Percentiles rank a stretch among this genome's conserved stretches.
These are phyloP conservation scores for Mallotus villosus DNA, from an alignment of 2,797 vertebrate species.

Conservation along the genomic window DNA sequence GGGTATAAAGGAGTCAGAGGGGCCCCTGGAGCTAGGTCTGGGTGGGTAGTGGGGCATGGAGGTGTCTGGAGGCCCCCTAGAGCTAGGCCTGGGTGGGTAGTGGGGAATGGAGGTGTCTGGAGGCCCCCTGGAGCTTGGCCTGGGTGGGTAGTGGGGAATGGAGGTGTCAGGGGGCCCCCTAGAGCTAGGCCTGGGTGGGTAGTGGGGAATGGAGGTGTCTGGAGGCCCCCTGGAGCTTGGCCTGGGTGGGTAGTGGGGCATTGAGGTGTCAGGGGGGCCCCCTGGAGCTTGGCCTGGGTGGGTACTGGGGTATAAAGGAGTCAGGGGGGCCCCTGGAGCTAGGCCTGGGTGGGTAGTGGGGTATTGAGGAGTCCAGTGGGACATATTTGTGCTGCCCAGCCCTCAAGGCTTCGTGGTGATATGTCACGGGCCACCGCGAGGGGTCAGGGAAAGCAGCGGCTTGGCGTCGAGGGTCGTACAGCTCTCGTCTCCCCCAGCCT, in stretches of 20 bases:
- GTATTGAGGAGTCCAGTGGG: slow-evolving; percentile 38
- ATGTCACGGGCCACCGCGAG: slow-evolving; percentile 68
- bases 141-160: background rate
- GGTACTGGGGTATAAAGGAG: slow-evolving; percentile 41
- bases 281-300: slow-evolving; percentile 19
- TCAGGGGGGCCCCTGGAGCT: slow-evolving; percentile 42
- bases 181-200: slow-evolving; percentile 18
- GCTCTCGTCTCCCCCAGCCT: slow-evolving; percentile 56
- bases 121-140: background rate
- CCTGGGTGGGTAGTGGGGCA: slow-evolving; percentile 50
- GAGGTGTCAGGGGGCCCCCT: background rate
- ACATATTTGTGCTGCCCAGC: slow-evolving; percentile 69
- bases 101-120: slow-evolving; percentile 7
- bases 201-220: slow-evolving; percentile 55
- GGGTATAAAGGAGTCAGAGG: background rate
- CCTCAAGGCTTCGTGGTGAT: slow-evolving; percentile 68
- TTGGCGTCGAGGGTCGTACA: slow-evolving; percentile 69
- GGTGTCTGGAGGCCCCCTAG: background rate
- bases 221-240: slow-evolving; percentile 10
- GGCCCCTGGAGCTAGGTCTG: background rate
- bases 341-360: slow-evolving; percentile 47
- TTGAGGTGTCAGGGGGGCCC: background rate
- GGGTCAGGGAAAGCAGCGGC: slow-evolving; percentile 69
- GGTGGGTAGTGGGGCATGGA: too few relatives aligned
- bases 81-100: background rate